Conservation (phyloP, 2,888 invertebrate species). For the Ectemnius continuus region DNA sequence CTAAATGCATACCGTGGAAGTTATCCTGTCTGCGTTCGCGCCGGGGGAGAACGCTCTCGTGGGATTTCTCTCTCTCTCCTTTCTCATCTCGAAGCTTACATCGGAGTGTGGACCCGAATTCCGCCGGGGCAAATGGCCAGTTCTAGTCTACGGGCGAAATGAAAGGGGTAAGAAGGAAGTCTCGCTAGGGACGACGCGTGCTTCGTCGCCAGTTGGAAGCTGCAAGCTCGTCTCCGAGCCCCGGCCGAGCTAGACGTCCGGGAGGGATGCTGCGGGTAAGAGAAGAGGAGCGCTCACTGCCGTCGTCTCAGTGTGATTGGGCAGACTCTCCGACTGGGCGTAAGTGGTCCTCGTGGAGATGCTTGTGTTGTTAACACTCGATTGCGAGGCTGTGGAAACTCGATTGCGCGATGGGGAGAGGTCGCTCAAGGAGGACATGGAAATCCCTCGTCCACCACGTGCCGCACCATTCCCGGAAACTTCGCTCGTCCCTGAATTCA, state of each 20-base stretch:
- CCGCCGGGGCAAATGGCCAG: conserved; percentile 21
- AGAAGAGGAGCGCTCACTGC: conserved; percentile 70
- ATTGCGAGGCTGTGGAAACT: conserved; percentile 22
- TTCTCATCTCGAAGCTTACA: conserved; percentile 9
- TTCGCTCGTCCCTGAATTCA: neutral
- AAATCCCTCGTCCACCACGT: conserved; percentile 45
- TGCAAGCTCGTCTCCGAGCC: too few relatives aligned
- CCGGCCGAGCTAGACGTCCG: conserved; percentile 58
- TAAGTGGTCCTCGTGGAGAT: conserved; percentile 41
- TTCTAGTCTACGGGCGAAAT: conserved; percentile 35
- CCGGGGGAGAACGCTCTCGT: too few relatives aligned
- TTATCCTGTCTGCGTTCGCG: too few relatives aligned
- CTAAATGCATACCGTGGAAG: too few relatives aligned
- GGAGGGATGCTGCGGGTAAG: conserved; percentile 66
- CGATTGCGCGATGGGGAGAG: conserved; percentile 42
- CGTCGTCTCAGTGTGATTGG: conserved; percentile 70
- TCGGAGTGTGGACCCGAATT: conserved; percentile 46
- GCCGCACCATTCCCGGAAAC: conserved; percentile 71
- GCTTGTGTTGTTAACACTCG: conserved; percentile 8
- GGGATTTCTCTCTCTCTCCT: too few relatives aligned
- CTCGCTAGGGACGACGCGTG: conserved; percentile 1
- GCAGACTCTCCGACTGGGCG: conserved; percentile 63
- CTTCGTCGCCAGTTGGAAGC: neutral
- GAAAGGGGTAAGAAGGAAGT: conserved; percentile 19
- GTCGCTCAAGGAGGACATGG: conserved; percentile 39